Percentiles rank a stretch among this genome's conserved stretches.
Conservation (phyloP, 2,888 invertebrate species). For the Acanthopleura granulata region DNA sequence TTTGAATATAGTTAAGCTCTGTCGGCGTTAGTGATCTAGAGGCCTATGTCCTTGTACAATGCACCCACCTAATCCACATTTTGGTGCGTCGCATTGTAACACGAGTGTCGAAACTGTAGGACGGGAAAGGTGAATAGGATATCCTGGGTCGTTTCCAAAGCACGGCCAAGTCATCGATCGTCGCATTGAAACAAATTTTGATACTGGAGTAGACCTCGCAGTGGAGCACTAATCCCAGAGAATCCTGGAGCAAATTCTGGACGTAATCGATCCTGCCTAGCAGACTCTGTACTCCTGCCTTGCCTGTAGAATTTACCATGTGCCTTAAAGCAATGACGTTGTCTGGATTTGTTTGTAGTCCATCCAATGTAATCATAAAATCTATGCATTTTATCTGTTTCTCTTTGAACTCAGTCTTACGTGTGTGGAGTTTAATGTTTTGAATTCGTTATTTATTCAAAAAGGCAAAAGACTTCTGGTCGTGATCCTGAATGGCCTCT, state of each 20-base stretch:
- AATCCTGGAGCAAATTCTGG: conserved; percentile 28
- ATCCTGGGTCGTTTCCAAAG: conserved; percentile 13
- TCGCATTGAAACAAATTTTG: conserved; percentile 24
- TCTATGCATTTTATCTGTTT: conserved; percentile 26
- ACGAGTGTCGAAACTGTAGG: conserved; percentile 26
- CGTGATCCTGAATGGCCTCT: conserved; percentile 26
- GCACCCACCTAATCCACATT: conserved; percentile 27
- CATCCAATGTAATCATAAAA: conserved; percentile 25
- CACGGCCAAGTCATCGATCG: conserved; percentile 22
- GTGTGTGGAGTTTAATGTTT: conserved; percentile 15
- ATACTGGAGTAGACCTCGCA: conserved; percentile 22
- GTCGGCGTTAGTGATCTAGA: background rate
- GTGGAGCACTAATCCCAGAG: conserved; percentile 26
- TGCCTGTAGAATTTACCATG: conserved; percentile 29
- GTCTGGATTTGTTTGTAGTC: conserved; percentile 27
- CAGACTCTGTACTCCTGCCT: conserved; percentile 25
- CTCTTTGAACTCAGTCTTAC: conserved; percentile 24
- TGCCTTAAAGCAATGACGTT: conserved; percentile 28
- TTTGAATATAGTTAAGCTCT: too few species aligned
- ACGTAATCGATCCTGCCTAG: conserved; percentile 29
- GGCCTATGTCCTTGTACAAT: conserved; percentile 13
- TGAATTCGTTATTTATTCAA: conserved; percentile 24
- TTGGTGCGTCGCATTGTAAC: conserved; percentile 28
- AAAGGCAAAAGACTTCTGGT: conserved; percentile 9
- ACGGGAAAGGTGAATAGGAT: conserved; percentile 26